A percentile compares a stretch with the other conserved stretches of the same genome.
phyloP scores from a whole-genome alignment of 2,113 vertebrate species.

The Boulengeromyrus knoepffleri region DNA sequence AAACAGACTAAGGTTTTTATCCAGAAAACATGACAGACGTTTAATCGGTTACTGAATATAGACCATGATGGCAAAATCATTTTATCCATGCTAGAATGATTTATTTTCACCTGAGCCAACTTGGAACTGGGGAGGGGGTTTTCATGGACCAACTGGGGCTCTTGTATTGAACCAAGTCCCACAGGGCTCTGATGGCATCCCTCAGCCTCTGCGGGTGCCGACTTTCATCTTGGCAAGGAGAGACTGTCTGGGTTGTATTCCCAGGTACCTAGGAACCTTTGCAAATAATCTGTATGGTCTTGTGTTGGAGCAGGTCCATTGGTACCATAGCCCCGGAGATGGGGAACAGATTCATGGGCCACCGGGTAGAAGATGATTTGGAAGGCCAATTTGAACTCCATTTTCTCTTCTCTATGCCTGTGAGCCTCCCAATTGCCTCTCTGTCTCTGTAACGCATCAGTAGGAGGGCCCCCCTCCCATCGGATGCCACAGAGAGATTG shows the following conservation, averaged over 20 bases:
- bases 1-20: neutral
- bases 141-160: neutral
- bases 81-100: neutral
- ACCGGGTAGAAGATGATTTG: slow-evolving; percentile 32
- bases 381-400: slow-evolving; percentile 31
- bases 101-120: neutral
- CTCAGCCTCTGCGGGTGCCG: neutral
- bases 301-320: neutral
- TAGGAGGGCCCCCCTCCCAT: neutral
- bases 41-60: neutral
- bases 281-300: neutral
- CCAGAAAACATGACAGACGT: neutral
- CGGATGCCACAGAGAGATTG: neutral
- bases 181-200: neutral
- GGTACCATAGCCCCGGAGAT: neutral
- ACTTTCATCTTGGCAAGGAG: neutral
- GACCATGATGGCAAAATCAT: neutral
- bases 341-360: slow-evolving; percentile 33
- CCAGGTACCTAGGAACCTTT: neutral
- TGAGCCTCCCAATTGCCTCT: neutral
- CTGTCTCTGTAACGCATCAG: neutral
- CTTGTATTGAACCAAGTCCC: neutral
- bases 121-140: neutral
- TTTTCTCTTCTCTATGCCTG: slow-evolving; percentile 22
- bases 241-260: neutral